Conservation (phyloP, 2,888 invertebrate genomes). For the Sabatieria punctata region DNA sequence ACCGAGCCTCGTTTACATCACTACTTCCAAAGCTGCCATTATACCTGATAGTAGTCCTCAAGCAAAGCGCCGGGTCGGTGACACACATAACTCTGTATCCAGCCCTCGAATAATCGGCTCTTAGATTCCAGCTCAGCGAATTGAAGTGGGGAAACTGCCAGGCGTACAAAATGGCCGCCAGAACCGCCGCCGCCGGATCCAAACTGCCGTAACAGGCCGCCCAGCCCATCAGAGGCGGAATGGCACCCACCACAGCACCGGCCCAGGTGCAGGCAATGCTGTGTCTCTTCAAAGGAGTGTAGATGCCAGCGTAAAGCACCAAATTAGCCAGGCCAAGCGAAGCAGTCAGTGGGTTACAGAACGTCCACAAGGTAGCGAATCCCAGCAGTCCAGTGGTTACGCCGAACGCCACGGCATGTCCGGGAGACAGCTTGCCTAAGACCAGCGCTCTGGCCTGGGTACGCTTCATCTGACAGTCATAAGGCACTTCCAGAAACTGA, state of each 20-base stretch:
- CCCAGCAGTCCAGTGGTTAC: conserved; percentile 53
- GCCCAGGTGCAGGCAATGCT: conserved; percentile 61
- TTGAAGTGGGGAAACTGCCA: conserved; percentile 99
- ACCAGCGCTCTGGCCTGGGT: conserved; percentile 89
- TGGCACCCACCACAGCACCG: conserved; percentile 85
- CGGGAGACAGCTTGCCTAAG: conserved; percentile 48
- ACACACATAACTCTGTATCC: conserved; percentile 99
- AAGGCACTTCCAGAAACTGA: conserved; percentile 91
- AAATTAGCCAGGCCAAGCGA: conserved; percentile 71
- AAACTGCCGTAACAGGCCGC: conserved; percentile 44
- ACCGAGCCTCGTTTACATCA: too few species aligned
- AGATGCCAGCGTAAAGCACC: conserved; percentile 73
- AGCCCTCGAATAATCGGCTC: conserved; percentile 76
- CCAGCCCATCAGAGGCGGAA: conserved; percentile 98
- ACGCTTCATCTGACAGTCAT: conserved; percentile 93
- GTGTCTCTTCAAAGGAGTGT: conserved; percentile 81
- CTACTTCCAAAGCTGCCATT: too few species aligned
- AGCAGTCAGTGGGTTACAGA: conserved; percentile 76
- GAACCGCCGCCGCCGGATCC: conserved; percentile 52
- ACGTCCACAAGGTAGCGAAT: conserved; percentile 53
- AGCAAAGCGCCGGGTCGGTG: conserved; percentile 73
- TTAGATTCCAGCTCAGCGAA: conserved; percentile 90
- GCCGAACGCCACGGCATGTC: conserved; percentile 76
- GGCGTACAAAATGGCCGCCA: conserved; percentile 74
- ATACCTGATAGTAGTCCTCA: conserved; percentile 65